phyloP scores from a whole-genome alignment of 2,888 invertebrate species.

The Oeneis ivallda region DNA sequence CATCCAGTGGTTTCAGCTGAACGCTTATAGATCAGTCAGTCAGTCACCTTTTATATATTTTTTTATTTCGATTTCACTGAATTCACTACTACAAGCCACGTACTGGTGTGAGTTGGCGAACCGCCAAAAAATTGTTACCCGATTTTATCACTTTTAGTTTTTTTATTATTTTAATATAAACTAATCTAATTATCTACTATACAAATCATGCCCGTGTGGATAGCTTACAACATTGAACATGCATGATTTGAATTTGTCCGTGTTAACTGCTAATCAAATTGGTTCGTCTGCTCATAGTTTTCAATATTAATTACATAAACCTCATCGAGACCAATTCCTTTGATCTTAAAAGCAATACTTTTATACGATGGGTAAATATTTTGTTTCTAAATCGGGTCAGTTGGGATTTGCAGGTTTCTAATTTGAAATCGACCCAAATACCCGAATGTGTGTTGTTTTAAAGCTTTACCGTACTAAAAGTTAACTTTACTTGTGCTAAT shows the following conservation, averaged over 20 bases:
- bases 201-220: no score
- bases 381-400: not conserved
- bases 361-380: slow-evolving; percentile 6
- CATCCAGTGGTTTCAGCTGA: no score
- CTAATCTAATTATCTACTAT: no score
- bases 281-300: not conserved
- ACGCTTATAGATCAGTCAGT: no score
- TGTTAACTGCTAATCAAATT: not conserved
- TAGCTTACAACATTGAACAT: not conserved
- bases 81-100: no score
- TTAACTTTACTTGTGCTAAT: no score
- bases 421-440: not conserved
- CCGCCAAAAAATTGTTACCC: no score
- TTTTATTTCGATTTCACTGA: no score
- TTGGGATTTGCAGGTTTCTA: not conserved
- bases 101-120: no score
- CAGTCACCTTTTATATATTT: no score
- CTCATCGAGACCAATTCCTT: not conserved
- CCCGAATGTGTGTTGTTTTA: not conserved
- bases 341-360: slow-evolving; percentile 5
- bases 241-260: not conserved
- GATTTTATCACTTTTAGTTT: no score
- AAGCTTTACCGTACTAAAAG: not conserved
- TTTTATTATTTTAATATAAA: no score
- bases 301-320: slow-evolving; percentile 6